Base-by-base conservation (phyloP, 2,113 vertebrate species). In the Cathartes aura region DNA sequence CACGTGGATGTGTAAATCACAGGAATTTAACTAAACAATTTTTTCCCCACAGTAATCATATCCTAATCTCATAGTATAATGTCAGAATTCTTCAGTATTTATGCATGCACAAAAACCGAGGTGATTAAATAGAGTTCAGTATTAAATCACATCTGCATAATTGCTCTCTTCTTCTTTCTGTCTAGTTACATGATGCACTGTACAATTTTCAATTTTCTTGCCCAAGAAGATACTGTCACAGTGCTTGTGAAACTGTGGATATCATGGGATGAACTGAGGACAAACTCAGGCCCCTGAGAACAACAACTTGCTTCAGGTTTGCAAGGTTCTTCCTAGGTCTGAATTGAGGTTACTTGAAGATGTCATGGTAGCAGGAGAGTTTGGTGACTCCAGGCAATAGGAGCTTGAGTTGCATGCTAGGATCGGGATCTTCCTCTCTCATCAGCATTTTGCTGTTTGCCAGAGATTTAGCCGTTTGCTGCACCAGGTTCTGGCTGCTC, bases 101-200 rank as follows among this genome's bases (percentile, higher is more conserved):
- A 64, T 85, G 36, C 30, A 56, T 6, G 19, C 23, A 64, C 34
- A 76, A 63, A 63, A 40, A 2, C 1, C 27, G 29, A 64, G 40
- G 48, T 92, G 67, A 96, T 92, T 75, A 86, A 88, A 60, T 6
- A 56, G 66, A 80, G 40, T 58, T 95, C 74, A 53, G 30, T 17
- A 40, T 81, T 42, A 92, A 96, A 86, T 68, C 86, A 12, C 58
- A 76, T 75, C 74, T 95, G 43, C 66, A 86, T 94, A 92, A 93
- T 90, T 76, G 5, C 40, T 76, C 47, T 85, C 91, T 55, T 71
- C 34, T 66, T 76, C 56, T 38, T 64, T 52, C 40, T 75, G 12
- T 30, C 70, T 64, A 12, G 29, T 82, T 89, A 40, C 2, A 1
- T 36, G 82, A 71, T 2, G 8, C 11, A 24, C 70, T 88, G 42